Conservation (phyloP, 2,888 invertebrate genomes). For the Himalopsyche japonica region DNA sequence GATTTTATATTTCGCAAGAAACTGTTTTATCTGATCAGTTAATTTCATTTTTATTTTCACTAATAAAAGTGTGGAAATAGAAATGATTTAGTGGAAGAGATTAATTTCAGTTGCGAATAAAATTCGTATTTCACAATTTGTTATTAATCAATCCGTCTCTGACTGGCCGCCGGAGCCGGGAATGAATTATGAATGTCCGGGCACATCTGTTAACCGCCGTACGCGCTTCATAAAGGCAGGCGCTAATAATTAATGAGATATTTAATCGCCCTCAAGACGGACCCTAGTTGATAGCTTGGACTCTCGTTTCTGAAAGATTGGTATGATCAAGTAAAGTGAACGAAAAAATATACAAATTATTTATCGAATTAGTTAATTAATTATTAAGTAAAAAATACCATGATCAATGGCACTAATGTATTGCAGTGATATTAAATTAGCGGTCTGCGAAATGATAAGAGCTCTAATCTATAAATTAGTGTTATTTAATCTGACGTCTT, state of each 20-base stretch:
- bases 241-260: background rate
- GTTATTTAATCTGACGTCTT: no score
- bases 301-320: background rate
- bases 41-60: background rate
- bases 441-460: no score
- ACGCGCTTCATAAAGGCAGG: background rate
- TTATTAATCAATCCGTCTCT: background rate
- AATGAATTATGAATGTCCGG: background rate
- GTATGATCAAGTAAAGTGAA: background rate
- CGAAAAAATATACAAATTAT: background rate
- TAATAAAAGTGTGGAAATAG: background rate
- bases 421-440: no score
- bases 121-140: background rate
- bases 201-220: background rate
- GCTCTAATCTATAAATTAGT: no score
- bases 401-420: no score
- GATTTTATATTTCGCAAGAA: background rate
- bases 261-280: background rate
- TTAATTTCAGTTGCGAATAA: background rate
- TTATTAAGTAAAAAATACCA: no score
- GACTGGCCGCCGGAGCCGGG: background rate
- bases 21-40: background rate
- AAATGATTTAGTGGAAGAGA: background rate
- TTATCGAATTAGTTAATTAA: no score
- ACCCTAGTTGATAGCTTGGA: background rate